Conservation (phyloP, 2,797 vertebrate genomes). For the Sternarchorhynchus goeldii region DNA sequence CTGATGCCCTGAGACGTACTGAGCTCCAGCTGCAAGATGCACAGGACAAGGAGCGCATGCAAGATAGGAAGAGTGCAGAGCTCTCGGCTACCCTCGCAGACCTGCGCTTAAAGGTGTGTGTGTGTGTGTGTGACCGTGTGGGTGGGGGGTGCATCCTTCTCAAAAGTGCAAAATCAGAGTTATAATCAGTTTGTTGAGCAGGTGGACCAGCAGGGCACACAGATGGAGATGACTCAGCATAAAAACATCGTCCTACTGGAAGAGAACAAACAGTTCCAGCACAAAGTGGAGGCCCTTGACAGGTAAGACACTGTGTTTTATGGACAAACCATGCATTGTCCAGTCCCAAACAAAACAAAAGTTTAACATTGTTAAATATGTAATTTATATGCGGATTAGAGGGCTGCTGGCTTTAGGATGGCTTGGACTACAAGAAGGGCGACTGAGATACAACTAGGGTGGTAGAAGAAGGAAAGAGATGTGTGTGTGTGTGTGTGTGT, state of each 20-base stretch:
- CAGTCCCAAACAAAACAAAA: background rate
- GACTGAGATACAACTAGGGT: too few species aligned
- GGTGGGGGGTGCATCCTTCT: too few species aligned
- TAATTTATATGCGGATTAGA: too few species aligned
- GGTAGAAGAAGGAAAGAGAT: too few species aligned
- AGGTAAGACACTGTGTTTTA: slow-evolving; percentile 73
- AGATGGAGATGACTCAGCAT: slow-evolving; percentile 84
- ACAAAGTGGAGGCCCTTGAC: slow-evolving; percentile 84
- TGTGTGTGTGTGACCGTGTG: background rate
- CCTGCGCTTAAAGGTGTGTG: slow-evolving; percentile 82
- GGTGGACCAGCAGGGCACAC: slow-evolving; percentile 88
- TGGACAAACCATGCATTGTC: background rate
- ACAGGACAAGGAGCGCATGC: slow-evolving; percentile 78
- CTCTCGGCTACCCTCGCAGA: slow-evolving; percentile 81
- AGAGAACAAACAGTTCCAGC: slow-evolving; percentile 87
- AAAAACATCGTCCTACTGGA: slow-evolving; percentile 84
- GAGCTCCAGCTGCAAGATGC: slow-evolving; percentile 84
- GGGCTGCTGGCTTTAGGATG: too few species aligned
- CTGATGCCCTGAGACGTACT: slow-evolving; percentile 79
- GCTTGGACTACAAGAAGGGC: too few species aligned
- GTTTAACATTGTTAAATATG: too few species aligned
- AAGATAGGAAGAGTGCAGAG: slow-evolving; percentile 82
- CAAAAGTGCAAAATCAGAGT: too few species aligned
- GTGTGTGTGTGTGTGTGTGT: too few species aligned
- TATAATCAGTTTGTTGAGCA: slow-evolving; percentile 62